Evolutionary conservation across 2,888 invertebrate genomes (phyloP), one percentile per base, ranked within the genome.

Genomic region (Polydrusus tereticollis): DNA sequence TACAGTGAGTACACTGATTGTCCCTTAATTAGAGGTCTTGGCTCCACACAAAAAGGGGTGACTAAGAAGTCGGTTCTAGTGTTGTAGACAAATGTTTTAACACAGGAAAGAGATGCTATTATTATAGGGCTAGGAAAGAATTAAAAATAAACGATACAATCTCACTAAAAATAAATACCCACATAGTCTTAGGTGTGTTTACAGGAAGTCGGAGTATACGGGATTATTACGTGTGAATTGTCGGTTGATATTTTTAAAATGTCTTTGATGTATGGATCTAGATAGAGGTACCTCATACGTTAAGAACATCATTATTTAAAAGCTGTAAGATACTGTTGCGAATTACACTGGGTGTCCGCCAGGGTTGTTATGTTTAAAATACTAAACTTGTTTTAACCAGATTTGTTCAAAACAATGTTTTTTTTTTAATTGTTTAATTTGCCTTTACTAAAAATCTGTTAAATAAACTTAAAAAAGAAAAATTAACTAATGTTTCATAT

Each of bases 1-100:
- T 79, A 76, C 77, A 76, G 66, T 79, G 81, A 77, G 60, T 77
- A 72, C 77, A 75, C 78, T 81, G 79, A 82, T 82, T 82, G 73
- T 71, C 73, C 74, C 64, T 66, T 73, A 73, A 73, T 73, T 73
- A 73, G 66, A 52, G 57, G 62, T 67, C 57, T 62, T 43, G 33
- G 16, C 63, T 41, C n/a, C 38, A 69, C 45, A 57, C n/a, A n/a
- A n/a, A 33, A 63, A 69, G 57, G 63, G 69, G 62, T 63, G 63
- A 69, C 36, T 69, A 62, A 69, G 50, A 47, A 64, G 63, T 38
- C 63, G 38, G 21, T 69, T 23, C 21, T 62, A 43, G 47, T 16
- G 50, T 69, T 62, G 62, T 16, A 59, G 68, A 69, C 68, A 62
- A 43, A 62, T 55, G 68, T 57, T 63, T 62, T 41, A 43, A 70